A percentile compares a stretch with the other conserved stretches of the same genome.
Conservation (phyloP, 23 tunicate genomes). For the Trididemnum nubilum region DNA sequence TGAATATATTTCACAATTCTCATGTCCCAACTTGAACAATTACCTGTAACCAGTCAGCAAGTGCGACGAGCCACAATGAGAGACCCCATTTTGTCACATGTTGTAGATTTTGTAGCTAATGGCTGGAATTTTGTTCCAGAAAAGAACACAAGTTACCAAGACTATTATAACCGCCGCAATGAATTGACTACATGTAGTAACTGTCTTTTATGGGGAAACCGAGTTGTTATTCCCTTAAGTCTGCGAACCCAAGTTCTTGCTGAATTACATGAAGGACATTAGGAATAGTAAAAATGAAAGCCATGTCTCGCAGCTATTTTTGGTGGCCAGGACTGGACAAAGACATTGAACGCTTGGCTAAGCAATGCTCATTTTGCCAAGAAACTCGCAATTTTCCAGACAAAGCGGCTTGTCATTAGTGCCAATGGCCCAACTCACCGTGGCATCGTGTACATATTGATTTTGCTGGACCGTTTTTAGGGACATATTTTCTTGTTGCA, state of each 20-base stretch:
- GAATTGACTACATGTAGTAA: no score
- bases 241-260: background rate
- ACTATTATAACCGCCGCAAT: no score
- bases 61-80: no score
- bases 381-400: background rate
- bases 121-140: no score
- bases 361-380: background rate
- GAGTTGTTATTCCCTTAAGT: background rate
- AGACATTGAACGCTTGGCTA: background rate
- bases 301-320: background rate
- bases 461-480: background rate
- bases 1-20: no score
- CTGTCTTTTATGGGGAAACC: no score
- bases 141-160: no score
- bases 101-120: no score
- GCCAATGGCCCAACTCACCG: no score
- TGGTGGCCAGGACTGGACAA: background rate
- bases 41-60: no score
- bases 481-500: background rate
- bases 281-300: background rate
- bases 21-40: no score
- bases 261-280: background rate
- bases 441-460: background rate
- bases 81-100: no score
- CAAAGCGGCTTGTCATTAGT: background rate